These are phyloP conservation scores for Nebria salina DNA, from an alignment of 2,888 invertebrate species.

Conservation along the genomic window DNA sequence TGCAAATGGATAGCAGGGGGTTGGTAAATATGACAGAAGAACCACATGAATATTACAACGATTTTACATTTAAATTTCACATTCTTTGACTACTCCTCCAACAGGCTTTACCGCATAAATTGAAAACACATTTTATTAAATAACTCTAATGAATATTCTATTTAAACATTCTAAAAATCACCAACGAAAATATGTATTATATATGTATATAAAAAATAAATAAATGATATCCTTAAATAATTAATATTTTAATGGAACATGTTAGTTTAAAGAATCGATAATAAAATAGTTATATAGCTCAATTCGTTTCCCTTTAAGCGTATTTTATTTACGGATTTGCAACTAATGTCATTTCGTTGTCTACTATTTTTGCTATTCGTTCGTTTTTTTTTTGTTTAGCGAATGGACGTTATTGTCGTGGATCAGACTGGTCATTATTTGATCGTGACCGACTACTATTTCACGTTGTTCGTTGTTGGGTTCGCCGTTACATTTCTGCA, in stretches of 20 bases:
- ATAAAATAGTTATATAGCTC: conserved; percentile 11
- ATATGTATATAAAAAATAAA: too few relatives aligned
- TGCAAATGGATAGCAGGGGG: background rate
- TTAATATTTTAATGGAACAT: too few relatives aligned
- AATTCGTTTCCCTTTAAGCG: conserved; percentile 10
- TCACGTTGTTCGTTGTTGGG: conserved; percentile 41
- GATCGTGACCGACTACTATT: conserved; percentile 50
- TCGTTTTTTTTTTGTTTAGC: conserved; percentile 20
- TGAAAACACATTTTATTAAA: too few relatives aligned
- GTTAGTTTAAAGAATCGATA: too few relatives aligned
- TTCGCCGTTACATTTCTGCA: conserved; percentile 15
- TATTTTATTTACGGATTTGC: conserved; percentile 30
- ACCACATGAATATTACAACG: too few relatives aligned
- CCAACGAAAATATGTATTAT: too few relatives aligned
- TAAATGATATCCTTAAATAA: too few relatives aligned
- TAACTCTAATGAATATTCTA: too few relatives aligned
- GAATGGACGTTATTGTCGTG: background rate
- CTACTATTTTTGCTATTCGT: background rate
- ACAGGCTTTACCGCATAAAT: too few relatives aligned
- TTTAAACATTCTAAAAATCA: too few relatives aligned
- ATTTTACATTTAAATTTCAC: too few relatives aligned
- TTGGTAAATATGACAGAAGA: background rate
- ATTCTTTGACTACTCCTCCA: too few relatives aligned
- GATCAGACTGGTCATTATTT: conserved; percentile 50
- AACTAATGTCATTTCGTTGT: conserved; percentile 22